Percentiles rank a stretch among this genome's conserved stretches.
Evolutionary conservation across 2,888 invertebrate species (phyloP).

Genomic region (Drosophila recens): DNA sequence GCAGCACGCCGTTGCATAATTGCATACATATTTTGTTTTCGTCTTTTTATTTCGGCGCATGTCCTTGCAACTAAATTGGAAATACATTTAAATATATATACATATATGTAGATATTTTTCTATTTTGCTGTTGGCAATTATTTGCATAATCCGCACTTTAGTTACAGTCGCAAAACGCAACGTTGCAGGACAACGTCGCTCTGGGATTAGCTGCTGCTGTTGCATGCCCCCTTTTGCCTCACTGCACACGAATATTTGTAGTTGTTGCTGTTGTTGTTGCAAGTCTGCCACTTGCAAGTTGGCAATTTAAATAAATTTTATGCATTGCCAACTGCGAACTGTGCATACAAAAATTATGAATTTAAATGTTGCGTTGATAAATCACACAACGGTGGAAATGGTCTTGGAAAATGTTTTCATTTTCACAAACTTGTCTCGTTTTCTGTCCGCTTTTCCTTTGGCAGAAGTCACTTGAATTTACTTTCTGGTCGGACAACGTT

Average conservation of each 20-base stretch:
- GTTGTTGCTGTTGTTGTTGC: conserved; percentile 19
- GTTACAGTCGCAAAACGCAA: conserved; percentile 8
- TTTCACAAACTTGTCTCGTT: conserved; percentile 2
- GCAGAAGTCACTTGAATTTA: conserved; percentile 7
- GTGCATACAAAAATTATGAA: conserved; percentile 77
- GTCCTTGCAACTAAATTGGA: conserved; percentile 57
- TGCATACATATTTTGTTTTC: conserved; percentile 28
- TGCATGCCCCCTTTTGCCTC: conserved; percentile 11
- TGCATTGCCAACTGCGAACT: conserved; percentile 48
- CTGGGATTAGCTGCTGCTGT: conserved; percentile 17
- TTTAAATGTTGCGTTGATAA: conserved; percentile 82
- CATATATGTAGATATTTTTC: not conserved
- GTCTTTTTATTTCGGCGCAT: conserved; percentile 29
- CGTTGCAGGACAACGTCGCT: conserved; percentile 14
- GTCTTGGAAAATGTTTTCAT: conserved; percentile 13
- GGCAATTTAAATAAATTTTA: conserved; percentile 74
- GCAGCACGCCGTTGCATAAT: conserved; percentile 48
- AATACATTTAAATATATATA: conserved; percentile 33
- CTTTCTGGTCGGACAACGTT: conserved; percentile 7
- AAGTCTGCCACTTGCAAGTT: conserved; percentile 43
- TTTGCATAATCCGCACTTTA: conserved; percentile 59
- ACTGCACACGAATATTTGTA: conserved; percentile 5
- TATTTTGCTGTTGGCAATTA: conserved; percentile 45
- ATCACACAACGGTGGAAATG: conserved; percentile 55
- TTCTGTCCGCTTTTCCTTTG: not conserved